Conservation (phyloP, 2,113 vertebrate genomes). For the Lamprologus callipterus region DNA sequence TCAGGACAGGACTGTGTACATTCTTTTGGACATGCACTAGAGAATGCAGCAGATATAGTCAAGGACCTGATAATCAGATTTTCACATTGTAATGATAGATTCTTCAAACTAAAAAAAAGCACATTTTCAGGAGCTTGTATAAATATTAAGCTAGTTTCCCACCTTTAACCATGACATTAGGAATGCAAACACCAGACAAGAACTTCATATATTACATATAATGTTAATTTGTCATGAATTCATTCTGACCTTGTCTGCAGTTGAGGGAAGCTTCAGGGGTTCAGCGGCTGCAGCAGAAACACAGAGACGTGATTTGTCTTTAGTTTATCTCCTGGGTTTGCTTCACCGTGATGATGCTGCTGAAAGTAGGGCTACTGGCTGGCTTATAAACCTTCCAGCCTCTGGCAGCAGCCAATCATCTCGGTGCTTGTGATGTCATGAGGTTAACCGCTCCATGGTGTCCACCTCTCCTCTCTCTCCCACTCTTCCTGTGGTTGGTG, state of each 20-base stretch:
- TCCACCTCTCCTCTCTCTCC: conserved; percentile 68
- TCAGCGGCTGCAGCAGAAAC: not conserved
- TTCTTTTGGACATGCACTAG: not conserved
- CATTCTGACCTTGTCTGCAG: conserved; percentile 36
- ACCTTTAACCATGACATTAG: not conserved
- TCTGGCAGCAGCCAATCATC: conserved; percentile 59
- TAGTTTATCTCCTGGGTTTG: conserved; percentile 33
- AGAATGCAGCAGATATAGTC: not conserved
- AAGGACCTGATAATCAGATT: not conserved
- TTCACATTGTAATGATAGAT: not conserved
- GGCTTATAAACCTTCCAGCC: conserved; percentile 68
- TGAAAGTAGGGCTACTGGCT: conserved; percentile 7
- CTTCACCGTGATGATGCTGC: conserved; percentile 47
- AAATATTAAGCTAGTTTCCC: not conserved
- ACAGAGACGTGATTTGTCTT: not conserved
- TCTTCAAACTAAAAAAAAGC: not conserved
- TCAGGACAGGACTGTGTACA: not conserved
- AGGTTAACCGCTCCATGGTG: conserved; percentile 66
- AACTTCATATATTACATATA: not conserved
- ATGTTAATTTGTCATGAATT: not conserved
- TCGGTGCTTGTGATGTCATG: conserved; percentile 62
- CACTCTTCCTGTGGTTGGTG: conserved; percentile 75
- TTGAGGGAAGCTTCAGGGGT: not conserved
- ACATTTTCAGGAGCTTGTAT: not conserved
- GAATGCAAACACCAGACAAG: not conserved